Evolutionary conservation across 2,888 invertebrate genomes (phyloP).

Genomic region (Callyntrura sp.): DNA sequence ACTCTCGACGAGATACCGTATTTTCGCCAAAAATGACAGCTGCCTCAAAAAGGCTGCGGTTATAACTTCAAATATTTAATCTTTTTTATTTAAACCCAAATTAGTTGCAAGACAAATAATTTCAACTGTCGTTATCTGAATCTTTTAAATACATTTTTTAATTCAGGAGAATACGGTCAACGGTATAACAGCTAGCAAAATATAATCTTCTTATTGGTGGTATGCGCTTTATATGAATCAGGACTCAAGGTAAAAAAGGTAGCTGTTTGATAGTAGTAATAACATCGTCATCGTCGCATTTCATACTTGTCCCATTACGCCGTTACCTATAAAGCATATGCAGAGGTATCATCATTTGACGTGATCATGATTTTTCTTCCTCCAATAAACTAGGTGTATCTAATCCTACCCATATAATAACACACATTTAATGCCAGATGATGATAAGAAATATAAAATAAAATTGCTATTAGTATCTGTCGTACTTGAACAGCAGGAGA

Average conservation of each 20-base stretch:
- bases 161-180: not conserved
- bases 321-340: not conserved
- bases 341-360: conserved; percentile 16
- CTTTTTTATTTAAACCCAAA: no score
- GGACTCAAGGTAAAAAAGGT: conserved; percentile 76
- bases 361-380: conserved; percentile 20
- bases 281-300: not conserved
- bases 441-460: conserved; percentile 41
- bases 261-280: not conserved
- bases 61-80: no score
- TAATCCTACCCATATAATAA: conserved; percentile 5
- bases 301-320: not conserved
- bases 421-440: conserved; percentile 27
- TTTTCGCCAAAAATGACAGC: not conserved
- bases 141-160: no score
- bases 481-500: conserved; percentile 58
- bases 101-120: no score
- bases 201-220: conserved; percentile 50
- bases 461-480: conserved; percentile 58
- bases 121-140: no score
- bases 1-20: not conserved
- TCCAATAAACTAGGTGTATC: conserved; percentile 11
- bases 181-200: conserved; percentile 24
- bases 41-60: no score
- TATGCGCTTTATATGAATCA: conserved; percentile 65